Conservation (phyloP, 1,140 invertebrate genomes). For the Diuraphis noxia region DNA sequence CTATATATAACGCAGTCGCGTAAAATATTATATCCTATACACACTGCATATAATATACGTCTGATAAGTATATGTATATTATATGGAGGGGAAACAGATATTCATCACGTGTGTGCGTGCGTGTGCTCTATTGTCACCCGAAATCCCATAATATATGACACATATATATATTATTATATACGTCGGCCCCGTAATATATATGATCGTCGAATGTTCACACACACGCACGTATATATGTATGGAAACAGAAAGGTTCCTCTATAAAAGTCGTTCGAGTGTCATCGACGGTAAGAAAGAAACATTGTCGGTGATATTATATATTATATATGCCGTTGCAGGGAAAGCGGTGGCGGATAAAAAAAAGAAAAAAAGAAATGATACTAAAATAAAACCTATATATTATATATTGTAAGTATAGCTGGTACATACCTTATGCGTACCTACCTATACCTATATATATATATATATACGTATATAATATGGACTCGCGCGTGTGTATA, state of each 20-base stretch:
- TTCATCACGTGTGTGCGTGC: slow-evolving; percentile 31
- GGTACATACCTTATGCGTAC: too few relatives aligned
- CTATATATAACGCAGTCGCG: too few relatives aligned
- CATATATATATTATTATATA: background rate
- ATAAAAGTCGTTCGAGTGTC: slow-evolving; percentile 54
- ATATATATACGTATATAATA: background rate
- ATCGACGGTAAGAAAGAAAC: slow-evolving; percentile 54
- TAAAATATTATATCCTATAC: slow-evolving; percentile 6
- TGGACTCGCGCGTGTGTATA: background rate
- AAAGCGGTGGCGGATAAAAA: slow-evolving; percentile 33
- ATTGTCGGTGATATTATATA: slow-evolving; percentile 48
- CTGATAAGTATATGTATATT: background rate
- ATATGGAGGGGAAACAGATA: slow-evolving; percentile 40
- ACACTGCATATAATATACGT: background rate
- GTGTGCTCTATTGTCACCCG: slow-evolving; percentile 43
- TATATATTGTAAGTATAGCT: background rate
- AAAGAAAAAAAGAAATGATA: too few relatives aligned
- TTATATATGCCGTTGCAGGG: slow-evolving; percentile 15
- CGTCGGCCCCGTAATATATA: background rate
- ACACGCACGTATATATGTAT: too few relatives aligned
- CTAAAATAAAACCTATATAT: background rate
- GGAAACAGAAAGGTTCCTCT: slow-evolving; percentile 36
- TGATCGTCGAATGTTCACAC: background rate
- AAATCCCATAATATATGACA: slow-evolving; percentile 37
- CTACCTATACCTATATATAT: background rate